phyloP scores from a whole-genome alignment of 2,888 invertebrate species.

The Lamellibrachia columna region DNA sequence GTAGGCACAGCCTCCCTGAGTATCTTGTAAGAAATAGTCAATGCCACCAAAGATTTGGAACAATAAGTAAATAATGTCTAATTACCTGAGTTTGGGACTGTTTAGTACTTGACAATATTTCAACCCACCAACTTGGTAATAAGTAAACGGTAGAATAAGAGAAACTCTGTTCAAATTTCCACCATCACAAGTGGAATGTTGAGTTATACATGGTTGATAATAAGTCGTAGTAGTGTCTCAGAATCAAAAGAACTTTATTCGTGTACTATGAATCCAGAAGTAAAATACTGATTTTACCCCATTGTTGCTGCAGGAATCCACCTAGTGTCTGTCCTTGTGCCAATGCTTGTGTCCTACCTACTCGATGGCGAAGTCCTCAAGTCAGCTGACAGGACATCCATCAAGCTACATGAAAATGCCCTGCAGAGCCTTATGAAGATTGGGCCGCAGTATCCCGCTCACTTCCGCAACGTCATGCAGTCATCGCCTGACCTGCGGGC shows the following conservation, averaged over 20 bases:
- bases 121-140: too few species aligned
- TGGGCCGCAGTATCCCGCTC: slow-evolving; percentile 92
- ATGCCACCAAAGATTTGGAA: too few species aligned
- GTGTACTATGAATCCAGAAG: neutral
- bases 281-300: neutral
- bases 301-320: slow-evolving; percentile 78
- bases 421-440: slow-evolving; percentile 89
- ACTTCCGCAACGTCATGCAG: slow-evolving; percentile 90
- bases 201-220: too few species aligned
- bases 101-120: too few species aligned
- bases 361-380: slow-evolving; percentile 68
- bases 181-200: too few species aligned
- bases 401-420: slow-evolving; percentile 83
- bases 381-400: slow-evolving; percentile 39
- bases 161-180: too few species aligned
- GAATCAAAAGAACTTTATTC: neutral
- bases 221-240: neutral
- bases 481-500: slow-evolving; percentile 82
- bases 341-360: slow-evolving; percentile 87
- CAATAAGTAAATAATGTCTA: too few species aligned
- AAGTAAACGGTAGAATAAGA: too few species aligned
- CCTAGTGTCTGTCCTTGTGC: slow-evolving; percentile 88
- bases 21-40: too few species aligned
- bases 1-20: too few species aligned
- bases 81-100: too few species aligned